Conservation (phyloP, 2,797 vertebrate genomes). For the Malurus splendens region DNA sequence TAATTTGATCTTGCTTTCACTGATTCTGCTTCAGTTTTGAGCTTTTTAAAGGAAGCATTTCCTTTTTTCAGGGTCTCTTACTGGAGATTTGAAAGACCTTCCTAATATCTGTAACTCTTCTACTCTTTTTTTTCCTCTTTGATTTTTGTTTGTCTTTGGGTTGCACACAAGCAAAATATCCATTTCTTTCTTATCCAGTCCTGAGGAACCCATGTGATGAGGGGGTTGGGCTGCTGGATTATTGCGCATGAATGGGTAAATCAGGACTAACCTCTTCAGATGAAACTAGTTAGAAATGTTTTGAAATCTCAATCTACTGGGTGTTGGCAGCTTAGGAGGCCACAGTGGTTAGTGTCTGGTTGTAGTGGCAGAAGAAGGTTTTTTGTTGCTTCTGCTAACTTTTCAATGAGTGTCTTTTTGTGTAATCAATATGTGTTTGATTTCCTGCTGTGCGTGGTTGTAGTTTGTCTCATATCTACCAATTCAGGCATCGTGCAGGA, state of each 20-base stretch:
- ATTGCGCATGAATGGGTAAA: neutral
- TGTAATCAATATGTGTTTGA: neutral
- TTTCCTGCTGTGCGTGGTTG: neutral
- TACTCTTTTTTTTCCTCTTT: neutral
- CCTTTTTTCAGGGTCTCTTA: neutral
- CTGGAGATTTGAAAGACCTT: neutral
- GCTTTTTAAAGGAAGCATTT: neutral
- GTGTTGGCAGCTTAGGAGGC: neutral
- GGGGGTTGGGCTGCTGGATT: neutral
- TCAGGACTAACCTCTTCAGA: neutral
- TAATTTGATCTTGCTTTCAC: slow-evolving; percentile 25
- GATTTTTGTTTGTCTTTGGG: neutral
- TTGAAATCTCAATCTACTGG: neutral
- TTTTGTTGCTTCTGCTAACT: neutral
- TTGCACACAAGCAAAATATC: neutral
- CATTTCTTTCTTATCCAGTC: neutral
- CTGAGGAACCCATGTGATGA: neutral
- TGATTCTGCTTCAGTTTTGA: neutral
- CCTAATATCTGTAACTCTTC: neutral
- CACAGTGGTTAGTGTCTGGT: neutral
- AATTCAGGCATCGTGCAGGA: neutral
- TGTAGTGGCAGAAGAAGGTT: neutral
- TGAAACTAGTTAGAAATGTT: neutral
- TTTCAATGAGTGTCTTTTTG: neutral
- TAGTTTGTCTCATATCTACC: neutral